Evolutionary conservation across 1,140 invertebrate species (phyloP), one percentile per base, ranked within the genome.

Genomic region (Atta texana): DNA sequence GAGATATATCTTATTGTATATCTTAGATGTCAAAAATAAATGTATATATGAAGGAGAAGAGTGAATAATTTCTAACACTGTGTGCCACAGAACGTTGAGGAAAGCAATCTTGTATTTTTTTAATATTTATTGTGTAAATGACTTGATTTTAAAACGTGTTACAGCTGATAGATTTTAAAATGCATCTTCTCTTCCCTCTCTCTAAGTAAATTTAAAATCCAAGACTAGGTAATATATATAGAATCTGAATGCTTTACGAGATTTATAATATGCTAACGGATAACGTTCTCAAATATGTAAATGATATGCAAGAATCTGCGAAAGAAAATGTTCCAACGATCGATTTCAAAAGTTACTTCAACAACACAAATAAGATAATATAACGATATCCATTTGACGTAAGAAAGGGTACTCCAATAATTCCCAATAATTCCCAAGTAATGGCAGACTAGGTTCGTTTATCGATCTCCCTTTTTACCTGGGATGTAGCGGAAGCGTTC

Each of bases 401-500:
- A 28, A 71, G 66, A 44, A 39, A 39, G 28, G 14, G 8, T 55
- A 34, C 28, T 69, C n/a, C 31, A 71, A 81, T 81, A 81, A 81
- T 81, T 81, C 6, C n/a, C 31, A 71, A 81, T 81, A 81, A 81
- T 81, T 81, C 6, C 34, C 31, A 21, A 57, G 66, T 81, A 59
- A 81, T 53, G 55, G 74, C 39, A 51, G 68, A 55, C 53, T 39
- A 61, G 31, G 34, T 82, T 82, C 68, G 68, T 82, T 72, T 82
- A 82, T 82, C 80, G 80, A 82, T 82, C 80, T 31, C 53, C 53
- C 18, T 81, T 82, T 82, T 82, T 61, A 71, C 39, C 34, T 59
- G 39, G 66, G 68, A 72, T 82, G 78, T 31, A 61, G 24, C 80
- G 31, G 53, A 61, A 10, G 6, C 53, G 66, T 24, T 74, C 55